Conservation (phyloP, 1,140 invertebrate genomes). For the Pemphigus obesinymphae region DNA sequence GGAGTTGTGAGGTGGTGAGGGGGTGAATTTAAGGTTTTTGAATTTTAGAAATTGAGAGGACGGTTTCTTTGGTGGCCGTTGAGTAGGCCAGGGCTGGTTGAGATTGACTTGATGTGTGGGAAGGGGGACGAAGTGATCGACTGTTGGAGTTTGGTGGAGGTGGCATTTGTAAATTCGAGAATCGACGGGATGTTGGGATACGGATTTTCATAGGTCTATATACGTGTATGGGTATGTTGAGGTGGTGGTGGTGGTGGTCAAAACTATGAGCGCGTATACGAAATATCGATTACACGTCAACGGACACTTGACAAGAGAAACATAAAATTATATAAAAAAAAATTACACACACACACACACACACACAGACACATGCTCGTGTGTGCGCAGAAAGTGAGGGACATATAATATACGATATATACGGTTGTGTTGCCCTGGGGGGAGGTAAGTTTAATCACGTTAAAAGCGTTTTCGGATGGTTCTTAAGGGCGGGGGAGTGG, state of each 20-base stretch:
- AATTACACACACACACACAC: neutral
- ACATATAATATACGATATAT: neutral
- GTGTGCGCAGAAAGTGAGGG: neutral
- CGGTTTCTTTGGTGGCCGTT: no score
- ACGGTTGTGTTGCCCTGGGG: neutral
- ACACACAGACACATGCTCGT: neutral
- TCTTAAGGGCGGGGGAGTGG: neutral
- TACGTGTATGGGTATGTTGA: neutral
- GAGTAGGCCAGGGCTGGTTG: no score
- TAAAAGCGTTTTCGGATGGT: slow-evolving; percentile 41
- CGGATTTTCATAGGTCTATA: no score
- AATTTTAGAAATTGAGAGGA: no score
- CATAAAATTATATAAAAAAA: neutral
- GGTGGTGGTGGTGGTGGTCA: no score
- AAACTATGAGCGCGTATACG: neutral
- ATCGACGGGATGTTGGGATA: no score
- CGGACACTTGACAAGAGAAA: slow-evolving; percentile 16
- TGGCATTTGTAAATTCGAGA: no score
- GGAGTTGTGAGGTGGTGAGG: no score
- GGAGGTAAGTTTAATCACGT: slow-evolving; percentile 48
- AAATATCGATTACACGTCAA: slow-evolving; percentile 38
- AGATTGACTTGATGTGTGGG: no score
- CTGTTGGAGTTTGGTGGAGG: no score
- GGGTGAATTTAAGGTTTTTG: no score
- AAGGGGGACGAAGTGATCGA: no score